These are phyloP conservation scores for Caenorhabditis uteleia DNA, from an alignment of 2,888 invertebrate genomes.

Conservation along the genomic window DNA sequence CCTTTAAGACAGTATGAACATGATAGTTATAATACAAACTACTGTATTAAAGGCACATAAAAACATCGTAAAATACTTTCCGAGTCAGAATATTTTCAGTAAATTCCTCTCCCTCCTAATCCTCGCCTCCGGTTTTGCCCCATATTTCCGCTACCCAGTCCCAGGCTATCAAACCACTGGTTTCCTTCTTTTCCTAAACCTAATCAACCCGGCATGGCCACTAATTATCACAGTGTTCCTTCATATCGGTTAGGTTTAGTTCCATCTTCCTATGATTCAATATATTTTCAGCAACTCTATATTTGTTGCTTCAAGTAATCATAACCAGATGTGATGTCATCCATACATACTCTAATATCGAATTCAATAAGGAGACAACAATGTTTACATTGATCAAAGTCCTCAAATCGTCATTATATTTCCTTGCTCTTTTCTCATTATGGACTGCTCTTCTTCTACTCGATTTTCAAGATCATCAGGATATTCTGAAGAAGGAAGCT, in stretches of 20 bases:
- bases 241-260: slow-evolving; percentile 7
- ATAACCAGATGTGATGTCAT: slow-evolving; percentile 10
- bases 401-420: no score
- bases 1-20: no score
- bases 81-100: slow-evolving; percentile 7
- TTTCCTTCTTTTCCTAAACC: slow-evolving; percentile 18
- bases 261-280: no score
- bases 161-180: slow-evolving; percentile 22
- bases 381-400: no score
- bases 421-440: no score
- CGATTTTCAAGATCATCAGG: no score
- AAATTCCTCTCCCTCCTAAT: slow-evolving; percentile 7
- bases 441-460: no score
- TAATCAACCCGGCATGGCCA: slow-evolving; percentile 12
- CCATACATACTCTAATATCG: slow-evolving; percentile 4
- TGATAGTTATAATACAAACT: no score
- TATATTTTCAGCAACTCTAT: slow-evolving; percentile 18
- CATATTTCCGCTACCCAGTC: slow-evolving; percentile 12
- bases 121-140: slow-evolving; percentile 18
- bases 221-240: slow-evolving; percentile 8
- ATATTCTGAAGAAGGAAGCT: no score
- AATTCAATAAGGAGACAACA: no score
- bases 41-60: no score
- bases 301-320: slow-evolving; percentile 14
- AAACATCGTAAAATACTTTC: no score